Base-by-base conservation (phyloP, 2,888 invertebrate species). In the Autographa pulchrina region DNA sequence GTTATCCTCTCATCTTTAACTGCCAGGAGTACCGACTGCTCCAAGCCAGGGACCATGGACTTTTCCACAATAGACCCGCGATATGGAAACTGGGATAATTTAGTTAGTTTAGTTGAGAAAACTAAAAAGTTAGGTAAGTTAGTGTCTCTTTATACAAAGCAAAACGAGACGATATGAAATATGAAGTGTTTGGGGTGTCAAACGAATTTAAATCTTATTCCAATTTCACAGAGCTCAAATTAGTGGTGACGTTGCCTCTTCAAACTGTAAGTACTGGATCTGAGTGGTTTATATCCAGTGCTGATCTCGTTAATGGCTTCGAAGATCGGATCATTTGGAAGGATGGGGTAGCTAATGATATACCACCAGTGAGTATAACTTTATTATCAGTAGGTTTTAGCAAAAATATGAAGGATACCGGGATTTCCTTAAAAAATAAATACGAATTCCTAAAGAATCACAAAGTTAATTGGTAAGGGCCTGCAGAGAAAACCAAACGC, bases 241-340 rank as follows among this genome's bases (percentile, higher is more conserved):
- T 95, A 16, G 83, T 96, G 9, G 72, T 93, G 31, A 92, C 92
- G 3, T 77, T 96, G 64, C 89, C 91, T 4, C 77, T 95, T 8
- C 90, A 93, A 86, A 97, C 97, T 65, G 96, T 97, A 13, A 97
- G 98, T 77, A 92, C 96, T 72, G 89, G 96, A 65, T 98, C 98
- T 70, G 96, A 96, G 32, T 98, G 98, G 98, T 99, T 99, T 89
- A 88, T 90, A 35, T 96, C 96, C 61, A 98, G 98, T 63, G 93
- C 96, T 2, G 91, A 94, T 2, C 89, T 90, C 16, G 92, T 91
- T n/a, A 91, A 94, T 20, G 97, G 96, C 0, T 98, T 97, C 85
- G 97, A 96, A 62, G 97, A 98, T 86, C 97, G 96, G 87, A 97
- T 98, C 81, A 91, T 98, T 11, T 99, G 99, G 99, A 91, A 87